phyloP scores from a whole-genome alignment of 2,797 vertebrate species.

The Decapterus maruadsi region DNA sequence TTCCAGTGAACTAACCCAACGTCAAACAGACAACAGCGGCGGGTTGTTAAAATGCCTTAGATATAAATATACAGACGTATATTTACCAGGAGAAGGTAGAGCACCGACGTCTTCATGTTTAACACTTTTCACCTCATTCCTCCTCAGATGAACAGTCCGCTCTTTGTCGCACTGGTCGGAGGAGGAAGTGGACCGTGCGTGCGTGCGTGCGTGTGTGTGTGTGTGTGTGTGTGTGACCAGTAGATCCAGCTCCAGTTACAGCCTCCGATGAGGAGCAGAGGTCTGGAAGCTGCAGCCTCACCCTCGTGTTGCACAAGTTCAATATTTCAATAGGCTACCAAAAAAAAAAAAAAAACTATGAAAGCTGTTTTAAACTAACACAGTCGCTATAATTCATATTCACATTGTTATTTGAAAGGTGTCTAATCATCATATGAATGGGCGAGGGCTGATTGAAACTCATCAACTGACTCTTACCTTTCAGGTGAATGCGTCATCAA shows the following conservation, averaged over 20 bases:
- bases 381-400: neutral
- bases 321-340: neutral
- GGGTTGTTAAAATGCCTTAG: too few species aligned
- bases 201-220: neutral
- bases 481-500: neutral
- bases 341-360: neutral
- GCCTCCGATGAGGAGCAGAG: slow-evolving; percentile 2
- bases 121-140: slow-evolving; percentile 66
- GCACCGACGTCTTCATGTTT: slow-evolving; percentile 28
- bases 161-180: slow-evolving; percentile 46
- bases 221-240: too few species aligned
- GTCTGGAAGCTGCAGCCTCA: neutral
- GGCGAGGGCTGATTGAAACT: neutral
- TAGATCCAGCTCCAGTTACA: slow-evolving; percentile 55
- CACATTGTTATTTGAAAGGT: neutral
- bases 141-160: slow-evolving; percentile 46
- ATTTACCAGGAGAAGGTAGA: slow-evolving; percentile 33
- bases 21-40: neutral
- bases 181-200: slow-evolving; percentile 60
- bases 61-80: neutral
- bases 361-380: neutral
- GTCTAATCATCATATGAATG: neutral
- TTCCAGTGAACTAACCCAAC: neutral
- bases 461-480: neutral
- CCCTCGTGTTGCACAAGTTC: neutral